Base-by-base conservation (phyloP, 2,797 vertebrate genomes). In the Anas georgica region DNA sequence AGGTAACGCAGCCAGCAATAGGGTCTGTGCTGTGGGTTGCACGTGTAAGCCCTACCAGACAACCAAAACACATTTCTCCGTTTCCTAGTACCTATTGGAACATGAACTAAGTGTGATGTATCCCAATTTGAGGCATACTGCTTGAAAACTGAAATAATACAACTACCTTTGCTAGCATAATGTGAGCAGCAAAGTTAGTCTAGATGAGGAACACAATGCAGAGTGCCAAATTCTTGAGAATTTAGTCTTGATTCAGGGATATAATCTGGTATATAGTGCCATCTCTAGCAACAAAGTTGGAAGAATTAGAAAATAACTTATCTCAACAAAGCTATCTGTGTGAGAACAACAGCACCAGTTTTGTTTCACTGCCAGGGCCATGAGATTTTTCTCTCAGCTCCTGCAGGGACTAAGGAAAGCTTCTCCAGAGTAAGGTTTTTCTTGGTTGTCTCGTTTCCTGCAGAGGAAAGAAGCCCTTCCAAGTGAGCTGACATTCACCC, bases 401-500 rank as follows among this genome's bases (percentile, higher is more conserved):
- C 90, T 50, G 59, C 7, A 66, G 46, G 54, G 68, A 93, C 52
- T 22, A 67, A 63, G 48, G 54, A 48, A 78, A 86, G 52, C 72
- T 87, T 64, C 48, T 72, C 39, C 33, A 67, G 80, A 73, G 23
- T 52, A 84, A 63, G 75, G 12, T 81, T 64, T 93, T 85, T 94
- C 86, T 91, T 31, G 81, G 29, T 50, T 84, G 85, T 76, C 75
- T 84, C 95, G 43, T 95, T 97, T 96, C 90, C 91, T 98, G 95
- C 97, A 97, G 93, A 93, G 95, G 93, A 93, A 94, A 97, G 94
- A 92, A 95, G 79, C 90, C 76, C 95, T 96, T 94, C 95, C 50
- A 86, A 97, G 95, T 79, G 62, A 96, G 93, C 90, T 97, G 97
- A 97, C 97, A 97, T 95, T 93, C 88, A 95, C 92, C 75, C 95